Percentiles rank a stretch among this genome's conserved stretches.
Evolutionary conservation across 2,113 vertebrate species (phyloP).

Genomic region (Acanthochromis polyacanthus): DNA sequence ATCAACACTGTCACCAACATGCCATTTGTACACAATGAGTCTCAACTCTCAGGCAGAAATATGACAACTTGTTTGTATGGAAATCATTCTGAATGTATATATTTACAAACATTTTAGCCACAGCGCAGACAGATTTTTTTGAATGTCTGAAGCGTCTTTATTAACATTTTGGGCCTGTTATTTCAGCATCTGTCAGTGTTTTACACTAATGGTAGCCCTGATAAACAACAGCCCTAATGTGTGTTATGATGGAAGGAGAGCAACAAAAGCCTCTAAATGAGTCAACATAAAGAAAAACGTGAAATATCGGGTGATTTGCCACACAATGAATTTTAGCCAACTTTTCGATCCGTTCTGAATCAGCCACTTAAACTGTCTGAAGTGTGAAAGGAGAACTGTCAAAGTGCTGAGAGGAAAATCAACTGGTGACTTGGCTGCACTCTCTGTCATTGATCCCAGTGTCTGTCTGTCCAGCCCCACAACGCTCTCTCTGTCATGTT

Average conservation of each 20-base stretch:
- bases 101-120: slow-evolving; percentile 42
- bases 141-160: slow-evolving; percentile 37
- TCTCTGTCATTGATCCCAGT: slow-evolving; percentile 54
- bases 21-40: slow-evolving; percentile 19
- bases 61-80: slow-evolving; percentile 24
- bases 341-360: slow-evolving; percentile 32
- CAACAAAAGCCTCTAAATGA: slow-evolving; percentile 49
- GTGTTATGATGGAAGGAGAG: slow-evolving; percentile 33
- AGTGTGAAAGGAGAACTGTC: slow-evolving; percentile 67
- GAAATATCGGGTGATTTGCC: slow-evolving; percentile 24
- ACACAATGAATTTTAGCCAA: slow-evolving; percentile 37
- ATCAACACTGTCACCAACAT: background rate
- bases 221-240: slow-evolving; percentile 46
- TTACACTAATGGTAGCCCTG: slow-evolving; percentile 43
- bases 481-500: slow-evolving; percentile 62
- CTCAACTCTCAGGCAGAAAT: slow-evolving; percentile 1
- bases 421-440: slow-evolving; percentile 45
- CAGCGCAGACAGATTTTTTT: slow-evolving; percentile 20
- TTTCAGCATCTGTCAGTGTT: slow-evolving; percentile 55
- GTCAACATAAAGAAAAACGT: slow-evolving; percentile 33
- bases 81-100: slow-evolving; percentile 44
- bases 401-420: slow-evolving; percentile 49
- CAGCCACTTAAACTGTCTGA: slow-evolving; percentile 73
- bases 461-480: slow-evolving; percentile 44
- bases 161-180: slow-evolving; percentile 21